Conservation (phyloP, 2,888 invertebrate genomes). For the Cepaea hortensis region DNA sequence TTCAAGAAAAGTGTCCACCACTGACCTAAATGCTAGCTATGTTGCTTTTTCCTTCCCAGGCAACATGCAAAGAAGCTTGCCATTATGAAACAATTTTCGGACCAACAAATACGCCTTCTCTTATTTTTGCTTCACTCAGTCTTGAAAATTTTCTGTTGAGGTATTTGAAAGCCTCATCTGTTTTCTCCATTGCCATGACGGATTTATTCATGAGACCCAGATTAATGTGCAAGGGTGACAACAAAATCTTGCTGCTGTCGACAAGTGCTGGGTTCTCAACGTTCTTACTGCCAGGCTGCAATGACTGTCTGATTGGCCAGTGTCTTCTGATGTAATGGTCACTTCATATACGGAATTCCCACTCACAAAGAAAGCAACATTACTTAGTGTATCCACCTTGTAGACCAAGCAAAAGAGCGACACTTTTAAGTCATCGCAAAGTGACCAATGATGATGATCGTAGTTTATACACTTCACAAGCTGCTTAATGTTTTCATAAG, state of each 20-base stretch:
- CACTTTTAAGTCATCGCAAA: neutral
- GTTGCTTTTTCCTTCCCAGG: no score
- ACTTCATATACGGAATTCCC: no score
- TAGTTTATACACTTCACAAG: neutral
- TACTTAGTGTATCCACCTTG: neutral
- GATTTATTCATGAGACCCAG: neutral
- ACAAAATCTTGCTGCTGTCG: neutral
- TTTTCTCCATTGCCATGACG: neutral
- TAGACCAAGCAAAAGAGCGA: neutral
- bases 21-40: no score
- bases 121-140: no score
- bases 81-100: no score
- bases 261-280: neutral
- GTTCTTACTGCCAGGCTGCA: no score
- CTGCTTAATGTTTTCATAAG: neutral
- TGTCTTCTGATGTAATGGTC: neutral
- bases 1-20: no score
- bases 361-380: neutral
- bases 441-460: neutral
- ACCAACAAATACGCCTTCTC: no score
- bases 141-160: no score
- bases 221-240: neutral
- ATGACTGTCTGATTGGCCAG: neutral
- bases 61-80: no score
- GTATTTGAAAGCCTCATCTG: no score